Evolutionary conservation across 2,113 vertebrate genomes (phyloP), one percentile per base, ranked within the genome.

Genomic region (Triplophysa siluroides): DNA sequence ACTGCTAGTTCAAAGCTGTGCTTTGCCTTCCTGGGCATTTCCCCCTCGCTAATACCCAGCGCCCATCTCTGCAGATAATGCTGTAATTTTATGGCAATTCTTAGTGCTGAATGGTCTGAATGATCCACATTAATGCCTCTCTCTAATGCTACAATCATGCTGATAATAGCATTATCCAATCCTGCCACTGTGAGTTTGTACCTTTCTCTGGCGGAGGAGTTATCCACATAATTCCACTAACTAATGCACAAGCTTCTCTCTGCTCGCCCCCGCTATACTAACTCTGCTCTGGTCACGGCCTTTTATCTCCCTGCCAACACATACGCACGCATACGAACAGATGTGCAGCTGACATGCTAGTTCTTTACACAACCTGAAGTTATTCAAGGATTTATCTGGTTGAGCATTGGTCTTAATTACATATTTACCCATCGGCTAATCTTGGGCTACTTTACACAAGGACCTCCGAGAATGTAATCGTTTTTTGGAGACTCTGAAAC

Each of bases 141-240:
- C 89, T 89, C 86, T 91, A 90, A 93, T 87, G 90, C 89, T 88
- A 85, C 90, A 87, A 91, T 92, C 91, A 87, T 61, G 66, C 84
- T 81, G 90, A 92, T 93, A 92, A 93, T 93, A 87, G 87, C 90
- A 86, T 91, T 87, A 91, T 89, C 91, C 92, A 93, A 92, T 92
- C 90, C 93, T 82, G 83, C 84, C 82, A 83, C 84, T 91, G 87
- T 86, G 84, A 85, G 50, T 83, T 85, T 84, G 83, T 90, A 91
- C 91, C 84, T 90, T 85, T 86, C 81, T 85, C 89, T 84, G 83
- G 87, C 88, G 87, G 87, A 79, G 70, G 81, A 81, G 79, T 90
- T 88, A 91, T 90, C 87, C 91, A 82, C 84, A 88, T 92, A 93
- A 93, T 93, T 88, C 91, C 87, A 78, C 88, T 91, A 92, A 93